These are phyloP conservation scores for Heliconius erato DNA, from an alignment of 2,888 invertebrate species.

Conservation along the genomic window DNA sequence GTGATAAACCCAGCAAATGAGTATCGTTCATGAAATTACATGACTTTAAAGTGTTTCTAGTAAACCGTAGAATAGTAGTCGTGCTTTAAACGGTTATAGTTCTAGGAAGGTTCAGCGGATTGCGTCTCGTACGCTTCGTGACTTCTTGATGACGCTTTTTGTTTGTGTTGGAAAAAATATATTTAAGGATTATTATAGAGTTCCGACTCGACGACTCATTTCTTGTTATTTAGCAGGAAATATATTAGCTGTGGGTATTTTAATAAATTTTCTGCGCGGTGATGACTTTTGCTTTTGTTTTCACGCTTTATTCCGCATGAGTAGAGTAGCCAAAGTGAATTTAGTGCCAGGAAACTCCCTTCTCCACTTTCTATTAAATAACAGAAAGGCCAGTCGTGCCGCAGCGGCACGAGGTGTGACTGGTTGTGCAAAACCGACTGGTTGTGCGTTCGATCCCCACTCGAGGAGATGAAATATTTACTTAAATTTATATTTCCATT, in stretches of 20 bases:
- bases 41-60: conserved; percentile 50
- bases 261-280: background rate
- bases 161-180: conserved; percentile 31
- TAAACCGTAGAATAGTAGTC: conserved; percentile 52
- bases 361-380: no score
- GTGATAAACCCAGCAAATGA: conserved; percentile 44
- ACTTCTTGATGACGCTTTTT: conserved; percentile 40
- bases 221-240: conserved; percentile 12
- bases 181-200: conserved; percentile 28
- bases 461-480: no score
- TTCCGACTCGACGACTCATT: background rate
- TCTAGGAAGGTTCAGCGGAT: conserved; percentile 56
- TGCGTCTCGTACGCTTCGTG: conserved; percentile 50
- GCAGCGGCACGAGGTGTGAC: no score
- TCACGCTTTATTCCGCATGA: background rate
- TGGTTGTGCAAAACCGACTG: no score
- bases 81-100: conserved; percentile 57
- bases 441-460: no score
- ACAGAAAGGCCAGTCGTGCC: no score
- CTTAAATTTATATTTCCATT: no score
- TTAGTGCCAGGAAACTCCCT: no score
- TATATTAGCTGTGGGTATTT: background rate
- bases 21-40: conserved; percentile 42
- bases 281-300: no score
- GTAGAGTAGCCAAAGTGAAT: background rate